phyloP scores from a whole-genome alignment of 2,888 invertebrate species.

The Drosophila multiciliata region DNA sequence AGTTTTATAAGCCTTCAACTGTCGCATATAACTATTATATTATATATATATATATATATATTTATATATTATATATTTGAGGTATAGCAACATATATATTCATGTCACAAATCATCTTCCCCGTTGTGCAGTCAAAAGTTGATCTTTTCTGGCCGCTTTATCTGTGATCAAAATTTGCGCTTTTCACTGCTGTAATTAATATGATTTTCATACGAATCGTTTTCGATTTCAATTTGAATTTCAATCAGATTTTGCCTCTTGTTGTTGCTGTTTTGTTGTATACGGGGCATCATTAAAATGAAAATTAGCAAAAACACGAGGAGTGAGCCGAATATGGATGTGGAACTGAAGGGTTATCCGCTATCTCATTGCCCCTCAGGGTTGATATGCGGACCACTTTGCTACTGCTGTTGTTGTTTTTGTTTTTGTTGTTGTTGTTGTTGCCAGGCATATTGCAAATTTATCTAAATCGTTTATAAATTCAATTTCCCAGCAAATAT shows the following conservation, averaged over 20 bases:
- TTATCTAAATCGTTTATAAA: conserved; percentile 80
- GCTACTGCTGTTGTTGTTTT: conserved; percentile 15
- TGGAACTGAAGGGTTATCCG: conserved; percentile 47
- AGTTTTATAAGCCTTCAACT: background rate
- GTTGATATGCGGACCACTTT: conserved; percentile 44
- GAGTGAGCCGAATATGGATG: conserved; percentile 1
- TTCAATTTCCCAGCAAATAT: conserved; percentile 54
- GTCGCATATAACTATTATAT: background rate
- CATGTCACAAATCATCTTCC: background rate
- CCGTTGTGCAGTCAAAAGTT: background rate
- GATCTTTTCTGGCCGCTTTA: background rate
- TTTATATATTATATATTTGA: background rate
- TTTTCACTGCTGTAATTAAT: conserved; percentile 63
- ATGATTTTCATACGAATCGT: conserved; percentile 50
- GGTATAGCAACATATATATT: background rate
- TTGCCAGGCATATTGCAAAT: conserved; percentile 54
- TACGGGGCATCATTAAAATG: conserved; percentile 77
- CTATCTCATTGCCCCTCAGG: conserved; percentile 17
- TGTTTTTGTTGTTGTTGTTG: conserved; percentile 10
- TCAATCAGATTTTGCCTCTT: conserved; percentile 36
- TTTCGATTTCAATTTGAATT: conserved; percentile 31
- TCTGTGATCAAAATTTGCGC: conserved; percentile 44
- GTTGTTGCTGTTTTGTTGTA: conserved; percentile 43
- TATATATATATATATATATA: background rate
- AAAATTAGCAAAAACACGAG: conserved; percentile 52